Percentiles rank a stretch among this genome's conserved stretches.
phyloP scores from a whole-genome alignment of 2,797 vertebrate genomes.

The Sebastes steindachneri region DNA sequence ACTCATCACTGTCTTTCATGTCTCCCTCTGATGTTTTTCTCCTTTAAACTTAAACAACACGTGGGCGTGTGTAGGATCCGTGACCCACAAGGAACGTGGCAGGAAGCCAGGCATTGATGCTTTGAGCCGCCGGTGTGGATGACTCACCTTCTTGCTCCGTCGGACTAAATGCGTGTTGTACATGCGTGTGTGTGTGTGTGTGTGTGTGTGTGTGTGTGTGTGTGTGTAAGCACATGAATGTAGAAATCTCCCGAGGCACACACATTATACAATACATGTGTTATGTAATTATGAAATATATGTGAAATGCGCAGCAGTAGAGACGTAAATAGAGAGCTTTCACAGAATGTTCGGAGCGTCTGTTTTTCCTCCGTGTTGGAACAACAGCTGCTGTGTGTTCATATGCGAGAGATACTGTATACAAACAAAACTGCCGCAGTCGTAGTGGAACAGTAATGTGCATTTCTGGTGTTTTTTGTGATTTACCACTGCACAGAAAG shows the following conservation, averaged over 20 bases:
- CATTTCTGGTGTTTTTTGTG: not conserved
- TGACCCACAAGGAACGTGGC: slow-evolving; percentile 70
- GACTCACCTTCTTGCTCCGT: slow-evolving; percentile 62
- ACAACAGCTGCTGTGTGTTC: not conserved
- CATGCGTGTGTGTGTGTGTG: not conserved
- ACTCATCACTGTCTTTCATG: slow-evolving; percentile 46
- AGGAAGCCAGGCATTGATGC: slow-evolving; percentile 65
- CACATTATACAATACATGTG: slow-evolving; percentile 42
- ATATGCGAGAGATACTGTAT: not conserved
- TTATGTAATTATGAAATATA: slow-evolving; percentile 47
- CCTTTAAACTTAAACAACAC: slow-evolving; percentile 65
- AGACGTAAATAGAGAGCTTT: not conserved
- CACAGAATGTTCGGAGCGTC: not conserved
- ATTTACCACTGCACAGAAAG: not conserved
- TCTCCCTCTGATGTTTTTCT: slow-evolving; percentile 59
- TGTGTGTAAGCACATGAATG: slow-evolving; percentile 31
- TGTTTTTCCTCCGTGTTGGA: not conserved
- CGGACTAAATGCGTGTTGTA: slow-evolving; percentile 35
- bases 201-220: not conserved
- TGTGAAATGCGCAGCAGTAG: slow-evolving; percentile 1
- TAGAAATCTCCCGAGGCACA: slow-evolving; percentile 32
- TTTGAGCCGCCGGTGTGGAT: slow-evolving; percentile 49
- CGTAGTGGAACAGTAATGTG: not conserved
- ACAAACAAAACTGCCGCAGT: not conserved
- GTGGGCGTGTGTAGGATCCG: slow-evolving; percentile 72